Evolutionary conservation across 1,140 invertebrate species (phyloP).

Genomic region (Caenorhabditis brenneri): DNA sequence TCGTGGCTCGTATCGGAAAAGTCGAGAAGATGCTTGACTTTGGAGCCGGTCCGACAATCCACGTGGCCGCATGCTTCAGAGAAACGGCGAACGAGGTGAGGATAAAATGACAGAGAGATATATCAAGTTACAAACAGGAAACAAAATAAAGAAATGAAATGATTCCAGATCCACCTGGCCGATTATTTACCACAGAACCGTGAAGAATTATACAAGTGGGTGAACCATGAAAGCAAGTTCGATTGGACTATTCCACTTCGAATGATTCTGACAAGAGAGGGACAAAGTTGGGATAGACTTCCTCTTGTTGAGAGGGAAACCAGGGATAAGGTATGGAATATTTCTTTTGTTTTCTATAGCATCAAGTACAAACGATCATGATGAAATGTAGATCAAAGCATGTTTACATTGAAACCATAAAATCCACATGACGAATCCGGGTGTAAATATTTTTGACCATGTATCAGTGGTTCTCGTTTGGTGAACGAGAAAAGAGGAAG

Average conservation of each 20-base stretch:
- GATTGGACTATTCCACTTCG: constrained; percentile 62
- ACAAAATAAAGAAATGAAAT: background rate
- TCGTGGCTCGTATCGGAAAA: constrained; percentile 60
- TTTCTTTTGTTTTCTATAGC: too few species aligned
- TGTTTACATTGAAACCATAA: too few species aligned
- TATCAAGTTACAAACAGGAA: constrained; percentile 22
- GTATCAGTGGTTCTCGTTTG: too few species aligned
- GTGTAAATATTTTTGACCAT: too few species aligned
- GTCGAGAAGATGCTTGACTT: constrained; percentile 63
- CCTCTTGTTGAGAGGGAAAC: background rate
- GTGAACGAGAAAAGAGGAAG: too few species aligned
- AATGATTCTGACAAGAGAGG: constrained; percentile 49
- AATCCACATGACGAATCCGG: too few species aligned
- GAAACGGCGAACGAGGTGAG: constrained; percentile 61
- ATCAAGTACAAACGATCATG: too few species aligned
- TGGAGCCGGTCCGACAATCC: constrained; percentile 68
- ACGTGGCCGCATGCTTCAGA: constrained; percentile 67
- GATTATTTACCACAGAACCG: constrained; percentile 69
- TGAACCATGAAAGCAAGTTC: constrained; percentile 56
- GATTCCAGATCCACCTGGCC: constrained; percentile 65
- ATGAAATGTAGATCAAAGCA: too few species aligned
- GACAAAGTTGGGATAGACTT: constrained; percentile 34
- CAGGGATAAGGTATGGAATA: constrained; percentile 29
- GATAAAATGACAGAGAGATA: background rate
- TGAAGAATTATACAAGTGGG: constrained; percentile 61